Evolutionary conservation across 2,888 invertebrate species (phyloP).

Genomic region (Eugnorisma glareosa): DNA sequence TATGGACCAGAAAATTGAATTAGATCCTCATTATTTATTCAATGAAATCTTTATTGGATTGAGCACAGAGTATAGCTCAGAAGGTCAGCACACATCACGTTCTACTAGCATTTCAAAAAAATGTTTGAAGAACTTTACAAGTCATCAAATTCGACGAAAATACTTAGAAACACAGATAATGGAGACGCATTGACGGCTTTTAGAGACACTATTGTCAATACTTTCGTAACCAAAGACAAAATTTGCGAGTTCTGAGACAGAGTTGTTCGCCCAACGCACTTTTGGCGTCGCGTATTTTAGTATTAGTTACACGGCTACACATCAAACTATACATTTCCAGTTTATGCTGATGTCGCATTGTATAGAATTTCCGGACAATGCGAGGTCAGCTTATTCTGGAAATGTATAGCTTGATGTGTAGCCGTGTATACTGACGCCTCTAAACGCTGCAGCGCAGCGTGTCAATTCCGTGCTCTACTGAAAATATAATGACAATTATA

Average conservation of each 20-base stretch:
- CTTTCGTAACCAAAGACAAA: background rate
- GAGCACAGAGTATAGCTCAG: background rate
- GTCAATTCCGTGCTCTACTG: background rate
- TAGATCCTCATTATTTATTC: constrained; percentile 51
- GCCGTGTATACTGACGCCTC: too few species aligned
- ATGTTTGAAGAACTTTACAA: background rate
- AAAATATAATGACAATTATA: background rate
- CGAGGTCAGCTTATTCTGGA: too few species aligned
- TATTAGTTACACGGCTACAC: too few species aligned
- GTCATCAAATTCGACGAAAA: background rate
- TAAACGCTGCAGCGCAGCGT: too few species aligned
- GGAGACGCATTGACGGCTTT: background rate
- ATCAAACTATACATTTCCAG: too few species aligned
- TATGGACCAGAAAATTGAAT: constrained; percentile 48
- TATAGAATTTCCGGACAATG: too few species aligned
- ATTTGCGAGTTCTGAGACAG: background rate
- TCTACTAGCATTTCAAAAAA: background rate
- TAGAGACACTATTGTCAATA: background rate
- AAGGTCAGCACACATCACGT: background rate
- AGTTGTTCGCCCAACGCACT: background rate
- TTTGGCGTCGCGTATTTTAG: background rate
- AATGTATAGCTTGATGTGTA: too few species aligned
- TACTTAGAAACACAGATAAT: background rate
- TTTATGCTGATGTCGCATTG: too few species aligned
- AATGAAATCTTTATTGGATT: constrained; percentile 43